Evolutionary conservation across 2,888 invertebrate genomes (phyloP), one percentile per base, ranked within the genome.

Genomic region (Scaptomyza tumidula): DNA sequence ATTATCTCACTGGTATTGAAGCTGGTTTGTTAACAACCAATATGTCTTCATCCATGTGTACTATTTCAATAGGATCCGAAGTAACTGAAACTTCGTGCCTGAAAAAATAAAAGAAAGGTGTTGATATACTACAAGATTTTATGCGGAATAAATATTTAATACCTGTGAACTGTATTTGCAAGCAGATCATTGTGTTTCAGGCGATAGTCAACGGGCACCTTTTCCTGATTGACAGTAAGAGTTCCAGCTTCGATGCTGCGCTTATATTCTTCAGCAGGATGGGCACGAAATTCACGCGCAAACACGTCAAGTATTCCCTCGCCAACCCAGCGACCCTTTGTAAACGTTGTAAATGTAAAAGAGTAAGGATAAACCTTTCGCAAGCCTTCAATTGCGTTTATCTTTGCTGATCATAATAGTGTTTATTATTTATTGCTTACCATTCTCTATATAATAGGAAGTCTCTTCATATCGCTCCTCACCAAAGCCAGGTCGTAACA

Each of bases 1-100:
- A 31, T 31, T 6, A 31, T 33, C 96, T 97, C 96, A 98, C 98
- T 93, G 99, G 99, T 94, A 99, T 98, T 93, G 98, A 99, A 93
- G 98, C 97, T 92, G 99, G 99, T 95, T 99, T 99, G 95, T 99
- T 98, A 93, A 99, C 97, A 93, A 99, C 99, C 93, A 99, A 96
- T 94, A 99, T 95, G 94, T 99, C 98, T 93, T 98, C 97, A 94
- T 97, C 98, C 95, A 98, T 97, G 94, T 97, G 96, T 92, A 99
- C 96, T 93, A 99, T 96, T 94, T 96, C 96, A 94, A 99, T 97
- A 93, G 96, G 96, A 94, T 97, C 96, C 93, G 97, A 96, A 93
- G 97, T 96, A 93, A 99, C 98, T 92, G 98, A 98, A 93, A 98
- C 97, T 95, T 99, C 99, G 95, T 99, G 99, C 95, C 98, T 97